A percentile compares a stretch with the other conserved stretches of the same genome.
Conservation (phyloP, 92 coral and sea anemone species). For the Epizoanthus scotinus region DNA sequence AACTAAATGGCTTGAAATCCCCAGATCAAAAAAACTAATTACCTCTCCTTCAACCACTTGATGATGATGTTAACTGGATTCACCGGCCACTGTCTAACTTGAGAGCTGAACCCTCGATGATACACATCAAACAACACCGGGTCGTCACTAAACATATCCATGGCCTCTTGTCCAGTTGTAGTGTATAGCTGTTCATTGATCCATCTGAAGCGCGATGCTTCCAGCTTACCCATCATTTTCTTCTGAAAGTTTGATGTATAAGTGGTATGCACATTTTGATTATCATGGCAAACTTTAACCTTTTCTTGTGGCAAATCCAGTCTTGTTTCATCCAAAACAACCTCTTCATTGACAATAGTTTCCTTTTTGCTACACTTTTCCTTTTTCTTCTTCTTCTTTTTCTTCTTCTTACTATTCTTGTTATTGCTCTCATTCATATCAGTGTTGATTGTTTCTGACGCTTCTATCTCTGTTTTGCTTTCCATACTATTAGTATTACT, state of each 20-base stretch:
- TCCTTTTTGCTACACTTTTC: conserved; percentile 7
- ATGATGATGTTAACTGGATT: conserved; percentile 91
- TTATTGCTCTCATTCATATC: background rate
- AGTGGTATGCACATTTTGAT: background rate
- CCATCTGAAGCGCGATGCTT: conserved; percentile 93
- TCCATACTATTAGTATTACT: too few species aligned
- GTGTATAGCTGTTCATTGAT: conserved; percentile 93
- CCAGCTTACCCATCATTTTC: conserved; percentile 80
- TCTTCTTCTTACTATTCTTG: conserved; percentile 19
- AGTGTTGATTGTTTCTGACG: background rate
- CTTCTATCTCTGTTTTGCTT: conserved; percentile 24
- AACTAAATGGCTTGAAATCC: too few species aligned
- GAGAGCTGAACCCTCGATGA: conserved; percentile 88
- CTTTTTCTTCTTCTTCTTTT: conserved; percentile 27
- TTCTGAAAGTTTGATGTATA: conserved; percentile 62
- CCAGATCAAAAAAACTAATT: background rate
- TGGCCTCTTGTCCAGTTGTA: conserved; percentile 76
- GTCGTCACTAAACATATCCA: conserved; percentile 68
- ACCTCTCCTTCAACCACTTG: conserved; percentile 92
- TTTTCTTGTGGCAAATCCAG: background rate
- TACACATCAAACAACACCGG: conserved; percentile 83
- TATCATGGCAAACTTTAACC: background rate
- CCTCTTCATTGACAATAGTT: background rate
- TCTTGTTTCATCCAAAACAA: background rate
- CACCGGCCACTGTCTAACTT: conserved; percentile 93